Evolutionary conservation across 2,888 invertebrate genomes (phyloP), one percentile per base, ranked within the genome.

Genomic region (Cosmorhoe ocellata): DNA sequence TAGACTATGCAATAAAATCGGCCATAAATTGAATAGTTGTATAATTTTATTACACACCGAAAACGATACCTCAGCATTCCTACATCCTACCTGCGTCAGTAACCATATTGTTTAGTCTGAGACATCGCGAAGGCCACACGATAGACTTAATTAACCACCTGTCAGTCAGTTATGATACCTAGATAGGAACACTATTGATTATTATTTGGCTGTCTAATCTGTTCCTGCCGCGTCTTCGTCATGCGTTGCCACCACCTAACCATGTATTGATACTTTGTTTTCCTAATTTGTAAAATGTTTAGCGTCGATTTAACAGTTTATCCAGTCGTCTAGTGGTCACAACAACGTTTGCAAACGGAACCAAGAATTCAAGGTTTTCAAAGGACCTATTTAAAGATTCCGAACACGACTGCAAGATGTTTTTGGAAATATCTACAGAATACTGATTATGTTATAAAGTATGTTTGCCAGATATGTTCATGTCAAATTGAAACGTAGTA

Each of bases 351-450:
- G 33, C 39, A 38, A 47, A 58, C 52, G 54, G 51, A 58, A 47
- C 50, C 37, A 38, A 37, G 36, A 53, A 28, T 32, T 40, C 53
- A 49, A 54, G 55, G 52, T 52, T 48, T 30, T 28, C 11, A 32
- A 36, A 28, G 33, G 38, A 43, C 42, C n/a, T 37, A 27, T 40
- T 48, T 58, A 46, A 52, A 27, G 34, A 63, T 61, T 59, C 61
- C 0, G 27, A 28, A 12, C 57, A 56, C 57, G 53, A 24, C 26
- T 42, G 10, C 30, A 9, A 31, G 41, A 56, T 55, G 34, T 50
- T 55, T 52, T 58, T 50, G 26, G 47, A 40, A 43, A 51, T 51
- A 38, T 37, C 13, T 22, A 5, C 26, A 8, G 52, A 62, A 61
- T 57, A 49, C 48, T 36, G 56, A 52, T 45, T 32, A 34, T 36